Evolutionary conservation across 2,113 vertebrate genomes (phyloP), one percentile per base, ranked within the genome.

Genomic region (Mystacornis crossleyi): DNA sequence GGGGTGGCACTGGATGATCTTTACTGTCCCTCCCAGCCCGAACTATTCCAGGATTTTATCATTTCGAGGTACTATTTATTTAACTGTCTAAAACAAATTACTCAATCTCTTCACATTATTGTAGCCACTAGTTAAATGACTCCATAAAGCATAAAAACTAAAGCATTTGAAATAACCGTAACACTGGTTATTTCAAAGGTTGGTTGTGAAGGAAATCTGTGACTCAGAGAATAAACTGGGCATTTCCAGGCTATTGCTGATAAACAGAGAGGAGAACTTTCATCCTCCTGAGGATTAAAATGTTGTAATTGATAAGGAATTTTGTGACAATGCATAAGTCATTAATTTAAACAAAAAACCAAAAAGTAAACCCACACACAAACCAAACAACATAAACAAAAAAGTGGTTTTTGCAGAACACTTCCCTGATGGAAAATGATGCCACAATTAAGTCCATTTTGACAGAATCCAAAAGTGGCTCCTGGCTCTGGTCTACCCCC

Each of bases 391-490:
- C 21, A 12, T 36, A 14, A 79, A 82, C 1, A 36, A 29, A 29
- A 62, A 4, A 16, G 8, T 13, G 1, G 19, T 67, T 84, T 36
- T 29, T 31, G 33, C 48, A 61, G 64, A 67, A 25, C 25, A 3
- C 4, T 75, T 70, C 28, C 20, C 19, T 7, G 9, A 18, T 64
- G 40, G 67, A 40, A 86, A 86, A 43, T 9, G 2, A 38, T 25
- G 19, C 31, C 45, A 36, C 40, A 50, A 31, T 57, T 6, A 4
- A 0, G 5, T 18, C 14, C 1, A 4, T 26, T 71, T 8, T 14
- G 31, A 18, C 20, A 65, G 77, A 34, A 86, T n/a, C 18, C 12
- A 40, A 31, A 71, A 55, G 26, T 8, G 40, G 38, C 7, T 80
- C 5, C 18, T 24, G 43, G 19, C 16, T 60, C 62, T 51, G 29